Evolutionary conservation across 2,797 vertebrate species (phyloP), one percentile per base, ranked within the genome.

Genomic region (Simalia tracyae): DNA sequence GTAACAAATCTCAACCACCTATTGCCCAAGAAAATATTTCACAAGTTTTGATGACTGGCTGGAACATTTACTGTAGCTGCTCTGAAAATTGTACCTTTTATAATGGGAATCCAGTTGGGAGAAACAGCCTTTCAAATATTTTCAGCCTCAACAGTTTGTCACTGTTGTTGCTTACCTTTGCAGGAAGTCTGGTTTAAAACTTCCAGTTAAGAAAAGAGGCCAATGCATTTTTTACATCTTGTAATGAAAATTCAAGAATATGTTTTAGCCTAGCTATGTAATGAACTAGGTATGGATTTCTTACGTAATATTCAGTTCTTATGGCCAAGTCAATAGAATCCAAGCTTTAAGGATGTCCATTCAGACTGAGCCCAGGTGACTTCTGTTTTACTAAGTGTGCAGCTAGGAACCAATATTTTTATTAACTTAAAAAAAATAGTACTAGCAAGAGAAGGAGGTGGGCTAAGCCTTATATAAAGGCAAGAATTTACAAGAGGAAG

Each of bases 21-120:
- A 59, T 56, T 56, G 17, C 57, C 91, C 60, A 90, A 95, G 92
- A 84, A 81, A 86, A 42, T 56, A 89, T 56, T 85, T 89, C 36
- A 86, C 31, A 89, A 92, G 57, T 42, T 89, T 86, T 92, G 84
- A 89, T 72, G 56, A 64, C 5, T 46, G 4, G 60, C 64, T 93
- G 0, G 56, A 88, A n/a, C 86, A 4, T 28, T 0, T 57, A 42
- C 42, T 42, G 2, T 42, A 68, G 31, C 12, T 94, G 50, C 60
- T 68, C 91, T 81, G 50, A 92, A n/a, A 81, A 22, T 86, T 0
- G 5, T 87, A 61, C n/a, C 15, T 93, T 94, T 93, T 90, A 93
- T 87, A 91, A 72, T 86, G 63, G 89, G 92, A 94, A 87, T 64
- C 50, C 91, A 86, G 22, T 72, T 28, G 84, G 90, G 90, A 91